Evolutionary conservation across 2,888 invertebrate genomes (phyloP).

Genomic region (Drepana falcataria): DNA sequence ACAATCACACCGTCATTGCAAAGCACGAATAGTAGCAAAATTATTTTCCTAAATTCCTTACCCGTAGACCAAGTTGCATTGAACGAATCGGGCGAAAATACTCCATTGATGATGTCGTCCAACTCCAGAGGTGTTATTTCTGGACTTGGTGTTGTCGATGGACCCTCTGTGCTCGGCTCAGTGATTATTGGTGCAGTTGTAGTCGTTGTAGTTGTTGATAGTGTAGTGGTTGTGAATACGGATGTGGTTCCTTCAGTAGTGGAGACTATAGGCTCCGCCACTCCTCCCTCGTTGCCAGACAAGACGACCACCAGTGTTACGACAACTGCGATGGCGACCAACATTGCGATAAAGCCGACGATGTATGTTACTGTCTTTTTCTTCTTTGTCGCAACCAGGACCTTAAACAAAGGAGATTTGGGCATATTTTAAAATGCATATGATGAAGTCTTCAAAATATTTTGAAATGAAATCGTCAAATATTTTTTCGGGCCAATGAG

Average conservation of each 20-base stretch:
- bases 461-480: no score
- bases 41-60: slow-evolving; percentile 38
- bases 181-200: slow-evolving; percentile 13
- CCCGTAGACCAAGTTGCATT: slow-evolving; percentile 91
- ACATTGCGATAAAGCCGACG: slow-evolving; percentile 74
- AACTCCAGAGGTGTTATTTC: slow-evolving; percentile 63
- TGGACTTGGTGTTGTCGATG: slow-evolving; percentile 23
- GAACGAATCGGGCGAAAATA: slow-evolving; percentile 82
- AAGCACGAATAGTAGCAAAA: no score
- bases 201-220: slow-evolving; percentile 16
- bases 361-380: slow-evolving; percentile 76
- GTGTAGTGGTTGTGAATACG: slow-evolving; percentile 12
- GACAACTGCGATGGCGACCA: slow-evolving; percentile 79
- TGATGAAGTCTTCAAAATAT: no score
- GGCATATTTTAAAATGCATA: no score
- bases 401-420: slow-evolving; percentile 54
- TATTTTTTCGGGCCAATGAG: no score
- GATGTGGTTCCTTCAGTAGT: slow-evolving; percentile 39
- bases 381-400: slow-evolving; percentile 78
- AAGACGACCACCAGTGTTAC: slow-evolving; percentile 79
- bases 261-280: slow-evolving; percentile 38
- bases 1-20: no score
- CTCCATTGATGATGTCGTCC: slow-evolving; percentile 85
- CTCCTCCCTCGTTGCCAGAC: slow-evolving; percentile 51
- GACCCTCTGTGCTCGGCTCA: slow-evolving; percentile 11